Evolutionary conservation across 2,797 vertebrate genomes (phyloP).

Genomic region (Sebastolobus alascanus): DNA sequence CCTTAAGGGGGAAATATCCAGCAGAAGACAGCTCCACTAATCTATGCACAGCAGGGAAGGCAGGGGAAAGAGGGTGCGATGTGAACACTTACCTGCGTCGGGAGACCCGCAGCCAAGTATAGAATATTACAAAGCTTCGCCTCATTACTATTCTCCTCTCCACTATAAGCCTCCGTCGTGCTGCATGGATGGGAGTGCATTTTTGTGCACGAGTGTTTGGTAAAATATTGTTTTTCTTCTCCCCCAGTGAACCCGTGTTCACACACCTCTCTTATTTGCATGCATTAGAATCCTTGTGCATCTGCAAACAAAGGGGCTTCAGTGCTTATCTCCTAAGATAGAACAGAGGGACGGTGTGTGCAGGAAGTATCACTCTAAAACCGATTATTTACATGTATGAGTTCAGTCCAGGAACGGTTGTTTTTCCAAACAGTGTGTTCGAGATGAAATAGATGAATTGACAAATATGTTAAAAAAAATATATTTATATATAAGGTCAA

Average conservation of each 20-base stretch:
- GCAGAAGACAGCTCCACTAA: slow-evolving; percentile 70
- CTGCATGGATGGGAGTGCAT: slow-evolving; percentile 44
- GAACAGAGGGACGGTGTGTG: slow-evolving; percentile 50
- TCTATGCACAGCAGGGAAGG: slow-evolving; percentile 60
- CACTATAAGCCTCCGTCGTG: slow-evolving; percentile 26
- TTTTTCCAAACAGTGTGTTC: slow-evolving; percentile 25
- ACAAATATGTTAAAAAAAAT: slow-evolving; percentile 35
- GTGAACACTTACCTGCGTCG: slow-evolving; percentile 68
- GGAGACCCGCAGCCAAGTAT: slow-evolving; percentile 76
- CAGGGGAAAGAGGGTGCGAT: slow-evolving; percentile 46
- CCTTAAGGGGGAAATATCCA: slow-evolving; percentile 74
- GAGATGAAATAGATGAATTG: slow-evolving; percentile 49
- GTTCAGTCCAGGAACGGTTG: slow-evolving; percentile 26
- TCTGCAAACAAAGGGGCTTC: slow-evolving; percentile 52
- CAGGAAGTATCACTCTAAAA: slow-evolving; percentile 30
- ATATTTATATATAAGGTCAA: slow-evolving; percentile 29
- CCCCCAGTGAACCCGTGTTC: slow-evolving; percentile 51
- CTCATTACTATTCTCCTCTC: slow-evolving; percentile 70
- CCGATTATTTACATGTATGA: slow-evolving; percentile 42
- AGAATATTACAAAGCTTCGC: slow-evolving; percentile 72
- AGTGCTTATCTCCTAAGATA: slow-evolving; percentile 59
- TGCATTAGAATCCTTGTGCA: slow-evolving; percentile 49
- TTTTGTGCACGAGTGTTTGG: slow-evolving; percentile 34
- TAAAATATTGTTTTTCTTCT: slow-evolving; percentile 55
- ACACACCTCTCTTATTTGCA: slow-evolving; percentile 61